These are phyloP conservation scores for Loris lydekkerianus DNA, from an alignment of 2,797 vertebrate species.

Conservation along the genomic window DNA sequence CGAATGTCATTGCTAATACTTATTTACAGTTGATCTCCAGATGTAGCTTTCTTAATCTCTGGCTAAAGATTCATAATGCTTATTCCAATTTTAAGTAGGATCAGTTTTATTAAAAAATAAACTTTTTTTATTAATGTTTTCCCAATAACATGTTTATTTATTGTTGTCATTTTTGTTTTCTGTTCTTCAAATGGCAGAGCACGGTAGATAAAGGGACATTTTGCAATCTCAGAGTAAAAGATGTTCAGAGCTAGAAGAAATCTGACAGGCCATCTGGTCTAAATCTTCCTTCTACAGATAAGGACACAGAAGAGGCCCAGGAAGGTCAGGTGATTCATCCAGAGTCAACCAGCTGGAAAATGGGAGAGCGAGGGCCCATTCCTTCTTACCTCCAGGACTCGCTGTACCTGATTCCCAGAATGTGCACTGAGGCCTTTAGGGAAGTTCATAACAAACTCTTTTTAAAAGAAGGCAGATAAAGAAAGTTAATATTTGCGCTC, in stretches of 20 bases:
- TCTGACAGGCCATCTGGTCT: background rate
- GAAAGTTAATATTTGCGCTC: slow-evolving; percentile 60
- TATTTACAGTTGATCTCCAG: background rate
- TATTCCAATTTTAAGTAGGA: slow-evolving; percentile 29
- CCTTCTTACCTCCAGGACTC: background rate
- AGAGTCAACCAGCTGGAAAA: background rate
- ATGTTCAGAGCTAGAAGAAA: slow-evolving; percentile 31
- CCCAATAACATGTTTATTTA: background rate
- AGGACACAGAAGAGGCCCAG: background rate
- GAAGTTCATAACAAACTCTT: slow-evolving; percentile 75
- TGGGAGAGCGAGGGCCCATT: background rate
- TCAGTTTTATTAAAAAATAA: slow-evolving; percentile 45
- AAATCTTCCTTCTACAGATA: slow-evolving; percentile 18
- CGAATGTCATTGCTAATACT: background rate
- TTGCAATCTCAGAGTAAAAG: slow-evolving; percentile 33
- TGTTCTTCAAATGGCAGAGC: slow-evolving; percentile 26
- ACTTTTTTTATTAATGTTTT: background rate
- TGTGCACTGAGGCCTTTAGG: slow-evolving; percentile 70
- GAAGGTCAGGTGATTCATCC: background rate
- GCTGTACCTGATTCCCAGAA: background rate
- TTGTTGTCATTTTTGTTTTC: background rate
- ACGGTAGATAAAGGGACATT: background rate
- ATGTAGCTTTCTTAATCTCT: slow-evolving; percentile 36
- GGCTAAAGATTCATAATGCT: background rate
- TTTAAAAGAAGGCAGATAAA: slow-evolving; percentile 74